Conservation (phyloP, 2,797 vertebrate species). For the Taenioides sp. region DNA sequence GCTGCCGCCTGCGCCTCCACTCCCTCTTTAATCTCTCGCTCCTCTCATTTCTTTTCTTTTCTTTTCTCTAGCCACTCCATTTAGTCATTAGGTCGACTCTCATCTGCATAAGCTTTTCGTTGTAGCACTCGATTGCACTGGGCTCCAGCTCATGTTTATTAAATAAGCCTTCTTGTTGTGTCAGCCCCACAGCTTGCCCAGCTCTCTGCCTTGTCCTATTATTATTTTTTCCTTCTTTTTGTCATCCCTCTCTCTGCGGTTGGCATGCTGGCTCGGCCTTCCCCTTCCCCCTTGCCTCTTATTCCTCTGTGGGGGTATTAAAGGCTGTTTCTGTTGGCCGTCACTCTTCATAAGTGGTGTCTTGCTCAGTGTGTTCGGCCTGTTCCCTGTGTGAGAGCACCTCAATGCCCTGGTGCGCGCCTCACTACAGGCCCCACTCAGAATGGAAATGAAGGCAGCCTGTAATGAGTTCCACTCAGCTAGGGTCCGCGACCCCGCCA, state of each 20-base stretch:
- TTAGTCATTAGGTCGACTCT: constrained; percentile 75
- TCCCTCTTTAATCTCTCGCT: constrained; percentile 67
- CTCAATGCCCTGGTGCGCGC: constrained; percentile 65
- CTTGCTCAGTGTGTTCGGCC: constrained; percentile 74
- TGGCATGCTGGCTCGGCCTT: constrained; percentile 20
- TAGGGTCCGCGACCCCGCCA: constrained; percentile 73
- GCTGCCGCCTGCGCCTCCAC: constrained; percentile 61
- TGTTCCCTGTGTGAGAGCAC: constrained; percentile 67
- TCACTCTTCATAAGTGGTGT: constrained; percentile 80
- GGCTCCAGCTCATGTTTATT: constrained; percentile 79
- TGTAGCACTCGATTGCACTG: constrained; percentile 66
- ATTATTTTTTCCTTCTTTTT: constrained; percentile 45
- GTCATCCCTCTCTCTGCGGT: constrained; percentile 45
- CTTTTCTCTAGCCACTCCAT: constrained; percentile 71
- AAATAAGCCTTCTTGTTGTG: constrained; percentile 77
- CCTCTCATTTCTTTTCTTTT: constrained; percentile 64
- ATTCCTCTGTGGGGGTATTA: constrained; percentile 73
- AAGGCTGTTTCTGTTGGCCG: constrained; percentile 77
- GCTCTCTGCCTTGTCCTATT: constrained; percentile 55
- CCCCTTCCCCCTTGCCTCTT: constrained; percentile 24
- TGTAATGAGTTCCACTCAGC: constrained; percentile 81
- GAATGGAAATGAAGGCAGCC: constrained; percentile 82
- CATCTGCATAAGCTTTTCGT: constrained; percentile 76
- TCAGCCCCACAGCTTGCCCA: constrained; percentile 67
- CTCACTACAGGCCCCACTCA: constrained; percentile 75